Evolutionary conservation across 2,113 vertebrate genomes (phyloP).

Genomic region (Labeo rohita): DNA sequence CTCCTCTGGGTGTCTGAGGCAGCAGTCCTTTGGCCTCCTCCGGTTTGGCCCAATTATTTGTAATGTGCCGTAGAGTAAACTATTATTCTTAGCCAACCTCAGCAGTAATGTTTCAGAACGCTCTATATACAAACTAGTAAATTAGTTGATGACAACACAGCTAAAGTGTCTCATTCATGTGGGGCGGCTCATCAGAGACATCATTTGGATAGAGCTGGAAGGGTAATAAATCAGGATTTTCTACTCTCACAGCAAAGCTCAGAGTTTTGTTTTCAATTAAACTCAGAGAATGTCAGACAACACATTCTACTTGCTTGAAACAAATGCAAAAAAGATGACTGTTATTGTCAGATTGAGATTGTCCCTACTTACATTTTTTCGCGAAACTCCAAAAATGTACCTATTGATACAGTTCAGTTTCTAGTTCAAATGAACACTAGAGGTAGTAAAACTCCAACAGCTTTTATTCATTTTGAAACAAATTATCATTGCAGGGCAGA

Average conservation of each 20-base stretch:
- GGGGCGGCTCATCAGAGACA: conserved; percentile 58
- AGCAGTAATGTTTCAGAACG: conserved; percentile 66
- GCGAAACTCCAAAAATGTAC: neutral
- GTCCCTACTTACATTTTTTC: neutral
- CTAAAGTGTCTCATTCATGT: conserved; percentile 66
- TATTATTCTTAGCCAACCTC: conserved; percentile 70
- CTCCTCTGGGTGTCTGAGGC: conserved; percentile 29
- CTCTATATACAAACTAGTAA: conserved; percentile 73
- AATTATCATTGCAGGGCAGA: neutral
- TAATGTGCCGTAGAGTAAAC: conserved; percentile 71
- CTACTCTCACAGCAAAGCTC: conserved; percentile 67
- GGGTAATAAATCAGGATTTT: conserved; percentile 72
- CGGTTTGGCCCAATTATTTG: conserved; percentile 72
- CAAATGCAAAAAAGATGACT: neutral
- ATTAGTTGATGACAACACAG: conserved; percentile 71
- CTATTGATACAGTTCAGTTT: too few species aligned
- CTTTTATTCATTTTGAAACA: neutral
- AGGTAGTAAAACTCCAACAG: neutral
- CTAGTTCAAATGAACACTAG: neutral
- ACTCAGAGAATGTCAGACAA: conserved; percentile 27
- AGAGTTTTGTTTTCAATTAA: conserved; percentile 66
- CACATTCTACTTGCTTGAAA: neutral
- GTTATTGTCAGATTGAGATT: conserved; percentile 14
- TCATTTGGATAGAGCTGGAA: conserved; percentile 66
- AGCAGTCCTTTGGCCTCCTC: conserved; percentile 65